phyloP scores from a whole-genome alignment of 2,797 vertebrate species.

The Lophius americanus region DNA sequence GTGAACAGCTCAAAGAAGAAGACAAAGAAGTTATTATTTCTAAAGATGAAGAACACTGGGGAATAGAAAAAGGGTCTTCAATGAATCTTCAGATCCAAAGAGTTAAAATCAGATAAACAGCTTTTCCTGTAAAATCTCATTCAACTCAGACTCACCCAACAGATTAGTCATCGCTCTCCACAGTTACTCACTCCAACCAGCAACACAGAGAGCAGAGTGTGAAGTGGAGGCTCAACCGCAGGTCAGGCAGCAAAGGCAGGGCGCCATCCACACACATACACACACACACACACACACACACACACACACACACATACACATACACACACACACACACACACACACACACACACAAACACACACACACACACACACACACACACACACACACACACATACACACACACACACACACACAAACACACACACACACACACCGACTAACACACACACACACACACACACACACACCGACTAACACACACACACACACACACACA shows the following conservation, averaged over 20 bases:
- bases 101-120: slow-evolving; percentile 9
- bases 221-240: slow-evolving; percentile 63
- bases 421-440: too few relatives aligned
- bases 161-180: slow-evolving; percentile 65
- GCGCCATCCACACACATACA: slow-evolving; percentile 35
- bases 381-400: too few relatives aligned
- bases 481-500: too few relatives aligned
- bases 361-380: too few relatives aligned
- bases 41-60: not conserved
- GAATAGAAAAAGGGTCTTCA: slow-evolving; percentile 15
- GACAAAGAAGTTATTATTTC: too few relatives aligned
- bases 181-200: slow-evolving; percentile 64
- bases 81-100: slow-evolving; percentile 30
- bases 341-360: too few relatives aligned
- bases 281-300: slow-evolving; percentile 32
- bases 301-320: too few relatives aligned
- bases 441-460: too few relatives aligned
- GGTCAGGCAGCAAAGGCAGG: slow-evolving; percentile 67
- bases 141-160: slow-evolving; percentile 37
- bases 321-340: too few relatives aligned
- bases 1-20: too few relatives aligned
- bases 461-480: too few relatives aligned
- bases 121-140: slow-evolving; percentile 33
- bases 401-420: too few relatives aligned
- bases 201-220: slow-evolving; percentile 56